A percentile compares a stretch with the other conserved stretches of the same genome.
These are phyloP conservation scores for Alcedo atthis DNA, from an alignment of 2,797 vertebrate species.

Conservation along the genomic window DNA sequence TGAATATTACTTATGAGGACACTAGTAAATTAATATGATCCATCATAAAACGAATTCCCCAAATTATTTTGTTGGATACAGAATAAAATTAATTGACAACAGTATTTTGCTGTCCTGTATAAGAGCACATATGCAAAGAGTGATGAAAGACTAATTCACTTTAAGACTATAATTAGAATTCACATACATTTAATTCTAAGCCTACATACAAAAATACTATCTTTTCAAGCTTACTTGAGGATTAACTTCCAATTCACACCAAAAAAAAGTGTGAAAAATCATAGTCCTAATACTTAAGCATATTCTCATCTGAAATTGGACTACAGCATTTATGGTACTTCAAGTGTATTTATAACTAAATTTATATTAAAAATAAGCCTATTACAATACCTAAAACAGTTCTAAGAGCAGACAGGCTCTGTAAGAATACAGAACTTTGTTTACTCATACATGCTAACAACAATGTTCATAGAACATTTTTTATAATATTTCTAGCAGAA, in stretches of 20 bases:
- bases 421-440: background rate
- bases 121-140: background rate
- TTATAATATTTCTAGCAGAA: slow-evolving; percentile 34
- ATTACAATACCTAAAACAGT: background rate
- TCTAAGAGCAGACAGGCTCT: background rate
- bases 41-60: background rate
- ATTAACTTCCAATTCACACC: background rate
- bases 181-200: slow-evolving; percentile 7
- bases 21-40: background rate
- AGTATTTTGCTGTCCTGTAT: background rate
- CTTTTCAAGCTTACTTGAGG: slow-evolving; percentile 1
- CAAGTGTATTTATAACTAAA: background rate
- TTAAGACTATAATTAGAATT: slow-evolving; percentile 2
- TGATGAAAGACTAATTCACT: background rate
- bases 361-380: background rate
- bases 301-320: background rate
- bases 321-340: background rate
- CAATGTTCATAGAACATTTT: background rate
- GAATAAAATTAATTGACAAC: background rate
- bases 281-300: background rate
- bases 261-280: background rate
- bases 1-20: slow-evolving; percentile 21
- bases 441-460: background rate
- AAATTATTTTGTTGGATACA: background rate
- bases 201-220: background rate